Base-by-base conservation (phyloP, 2,113 vertebrate species). In the Lophura nycthemera region DNA sequence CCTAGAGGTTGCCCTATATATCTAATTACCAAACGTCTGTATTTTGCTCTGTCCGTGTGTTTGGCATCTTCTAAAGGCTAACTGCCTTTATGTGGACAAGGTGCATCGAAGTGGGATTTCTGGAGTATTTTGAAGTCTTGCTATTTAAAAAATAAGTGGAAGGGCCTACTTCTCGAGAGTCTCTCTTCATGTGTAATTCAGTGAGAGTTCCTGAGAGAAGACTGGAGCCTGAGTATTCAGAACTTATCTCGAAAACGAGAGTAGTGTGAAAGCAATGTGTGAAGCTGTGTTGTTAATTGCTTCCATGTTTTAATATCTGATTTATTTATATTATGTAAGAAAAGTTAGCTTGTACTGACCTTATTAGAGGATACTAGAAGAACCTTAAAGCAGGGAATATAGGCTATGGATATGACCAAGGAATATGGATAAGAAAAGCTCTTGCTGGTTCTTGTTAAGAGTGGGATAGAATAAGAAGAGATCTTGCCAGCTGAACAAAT, bases 101-200 rank as follows among this genome's bases (percentile, higher is more conserved):
- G 73, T 48, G 38, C 47, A 75, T 20, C 38, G 21, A 87, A 92
- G 52, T 80, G 61, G 75, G 72, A 43, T 89, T 92, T 74, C 38
- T 81, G 61, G 76, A 74, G 57, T 36, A 43, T 48, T 83, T 57
- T 72, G 48, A 78, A 84, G 57, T 34, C 65, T 94, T 21, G 12
- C 69, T 90, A 90, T 86, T 95, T 81, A 71, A 95, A 95, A 96
- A 95, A 88, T 89, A 93, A 95, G 69, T 72, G 27, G 57, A 69
- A 93, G 59, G 73, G 52, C 65, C 75, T 48, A 32, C 69, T 86
- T 83, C 42, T 77, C 69, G n/a, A 78, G 72, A 36, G 47, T 71
- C 70, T 89, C 29, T 72, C 71, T 83, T 93, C 93, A 95, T 97
- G 85, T 88, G 94, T 92, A 94, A 97, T 97, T 95, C 94, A 97